Conservation (phyloP, 1,140 invertebrate species). For the Teleopsis dalmanni region DNA sequence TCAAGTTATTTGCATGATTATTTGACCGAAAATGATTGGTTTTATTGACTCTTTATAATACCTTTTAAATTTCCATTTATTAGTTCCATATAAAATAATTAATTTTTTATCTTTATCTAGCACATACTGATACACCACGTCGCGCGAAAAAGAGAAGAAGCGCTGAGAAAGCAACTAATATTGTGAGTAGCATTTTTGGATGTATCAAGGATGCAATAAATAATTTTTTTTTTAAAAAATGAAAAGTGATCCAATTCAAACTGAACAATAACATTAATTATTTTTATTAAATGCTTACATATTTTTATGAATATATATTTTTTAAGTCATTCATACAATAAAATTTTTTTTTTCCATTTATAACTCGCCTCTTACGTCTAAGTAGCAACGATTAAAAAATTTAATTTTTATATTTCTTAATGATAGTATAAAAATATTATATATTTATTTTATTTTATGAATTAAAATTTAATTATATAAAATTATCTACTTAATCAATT, state of each 20-base stretch:
- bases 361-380: not conserved
- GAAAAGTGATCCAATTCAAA: constrained; percentile 22
- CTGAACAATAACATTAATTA: too few species aligned
- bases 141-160: constrained; percentile 42
- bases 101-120: constrained; percentile 14
- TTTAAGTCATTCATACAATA: too few species aligned
- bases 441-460: not conserved
- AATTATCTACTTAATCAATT: too few species aligned
- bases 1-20: too few species aligned
- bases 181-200: constrained; percentile 39
- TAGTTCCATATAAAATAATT: constrained; percentile 4
- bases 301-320: too few species aligned
- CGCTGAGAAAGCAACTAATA: constrained; percentile 39
- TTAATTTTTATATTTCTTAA: not conserved
- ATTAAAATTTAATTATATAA: too few species aligned
- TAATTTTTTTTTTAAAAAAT: constrained; percentile 13
- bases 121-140: constrained; percentile 35
- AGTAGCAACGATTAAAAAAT: not conserved
- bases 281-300: too few species aligned
- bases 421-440: not conserved
- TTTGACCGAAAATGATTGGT: too few species aligned
- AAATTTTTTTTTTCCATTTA: constrained; percentile 3
- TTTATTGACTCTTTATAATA: too few species aligned
- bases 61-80: constrained; percentile 6
- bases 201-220: constrained; percentile 19